A percentile compares a stretch with the other conserved stretches of the same genome.
Evolutionary conservation across 2,888 invertebrate species (phyloP).

Genomic region (Idaea aversata): DNA sequence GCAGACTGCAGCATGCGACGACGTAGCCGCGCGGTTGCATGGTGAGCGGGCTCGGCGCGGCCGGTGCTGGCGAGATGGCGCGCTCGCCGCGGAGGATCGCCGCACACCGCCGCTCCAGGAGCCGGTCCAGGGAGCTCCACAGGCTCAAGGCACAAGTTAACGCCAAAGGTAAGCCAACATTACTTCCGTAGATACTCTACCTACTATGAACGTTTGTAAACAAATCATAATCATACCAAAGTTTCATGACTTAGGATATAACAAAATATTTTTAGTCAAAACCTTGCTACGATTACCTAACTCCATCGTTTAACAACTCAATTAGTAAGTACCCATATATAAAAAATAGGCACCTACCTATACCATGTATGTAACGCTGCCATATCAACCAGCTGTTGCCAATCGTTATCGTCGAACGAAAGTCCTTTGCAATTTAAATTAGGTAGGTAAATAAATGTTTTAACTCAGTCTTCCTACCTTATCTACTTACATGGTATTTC

Average conservation of each 20-base stretch:
- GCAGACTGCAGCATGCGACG: conserved; percentile 15
- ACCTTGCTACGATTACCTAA: no score
- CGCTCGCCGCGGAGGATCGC: conserved; percentile 67
- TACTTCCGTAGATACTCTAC: not conserved
- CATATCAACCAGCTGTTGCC: not conserved
- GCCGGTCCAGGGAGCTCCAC: conserved; percentile 62
- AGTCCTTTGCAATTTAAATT: not conserved
- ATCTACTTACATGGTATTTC: not conserved
- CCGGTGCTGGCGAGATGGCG: conserved; percentile 50
- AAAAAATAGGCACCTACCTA: not conserved
- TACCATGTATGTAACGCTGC: not conserved
- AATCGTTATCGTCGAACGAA: not conserved
- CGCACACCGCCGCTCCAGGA: conserved; percentile 59
- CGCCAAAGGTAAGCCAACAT: conserved; percentile 56
- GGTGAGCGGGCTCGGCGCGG: conserved; percentile 9
- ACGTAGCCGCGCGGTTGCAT: conserved; percentile 12
- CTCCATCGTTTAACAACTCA: no score
- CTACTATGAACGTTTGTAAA: not conserved
- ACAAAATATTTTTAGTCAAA: not conserved
- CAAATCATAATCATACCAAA: not conserved
- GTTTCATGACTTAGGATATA: not conserved
- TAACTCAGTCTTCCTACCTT: not conserved
- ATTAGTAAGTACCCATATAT: no score
- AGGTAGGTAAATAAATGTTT: not conserved
- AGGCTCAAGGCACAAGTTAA: conserved; percentile 64